Base-by-base conservation (phyloP, 92 coral and sea anemone genomes). In the Ricordea florida region DNA sequence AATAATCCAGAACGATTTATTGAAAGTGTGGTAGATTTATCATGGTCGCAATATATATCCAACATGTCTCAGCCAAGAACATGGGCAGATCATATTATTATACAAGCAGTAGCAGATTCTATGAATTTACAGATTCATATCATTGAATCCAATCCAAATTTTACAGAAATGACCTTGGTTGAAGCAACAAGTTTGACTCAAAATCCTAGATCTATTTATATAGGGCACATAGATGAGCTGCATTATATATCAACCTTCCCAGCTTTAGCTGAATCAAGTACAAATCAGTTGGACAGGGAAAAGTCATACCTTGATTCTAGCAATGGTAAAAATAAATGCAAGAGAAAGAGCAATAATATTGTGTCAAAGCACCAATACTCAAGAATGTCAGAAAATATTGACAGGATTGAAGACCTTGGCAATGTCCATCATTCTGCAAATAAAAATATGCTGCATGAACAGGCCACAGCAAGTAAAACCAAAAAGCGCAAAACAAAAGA, bases 51-150 rank as follows among this genome's bases (percentile, higher is more conserved):
- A n/a, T n/a, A 29, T 0, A 26, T 69, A 60, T 15, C 1, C 3
- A 26, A 76, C 49, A 74, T 87, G 88, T 74, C 84, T 44, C 10
- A 35, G 45, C 62, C 66, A 69, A 85, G 92, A 0, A 87, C 88
- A 81, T 74, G 84, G 84, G 78, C 74, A 36, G 69, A 76, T 77
- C 36, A 76, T 29, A 57, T 70, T 21, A 31, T 62, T 13, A 77
- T 85, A 50, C 83, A 81, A 46, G 81, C 92, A n/a, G 73, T 82
- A n/a, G 85, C 92, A 11, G 85, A 87, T 61, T 60, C 72, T 36
- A 38, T 62, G 73, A 64, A 31, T 33, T 46, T 70, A 43, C 69
- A 47, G 11, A 68, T 59, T 30, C 17, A 70, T 13, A 58, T 72
- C 10, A 46, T 72, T 29, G 69, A 52, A 47, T 35, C 59, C 50